Evolutionary conservation across 2,888 invertebrate genomes (phyloP), one percentile per base, ranked within the genome.

Genomic region (Ceramica pisi): DNA sequence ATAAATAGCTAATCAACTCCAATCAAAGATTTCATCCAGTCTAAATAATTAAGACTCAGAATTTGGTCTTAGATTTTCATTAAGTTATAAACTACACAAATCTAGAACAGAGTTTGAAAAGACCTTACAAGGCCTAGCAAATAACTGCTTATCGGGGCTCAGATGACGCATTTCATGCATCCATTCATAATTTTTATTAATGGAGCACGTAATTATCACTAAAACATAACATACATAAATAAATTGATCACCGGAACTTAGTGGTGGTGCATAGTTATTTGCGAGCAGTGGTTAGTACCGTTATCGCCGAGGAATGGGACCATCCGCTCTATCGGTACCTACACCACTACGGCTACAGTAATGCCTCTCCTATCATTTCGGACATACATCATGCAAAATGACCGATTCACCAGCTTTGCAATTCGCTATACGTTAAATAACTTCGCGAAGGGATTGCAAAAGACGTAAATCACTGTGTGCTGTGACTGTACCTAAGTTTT

Each of bases 301-400:
- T 94, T 94, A 95, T 82, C 79, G 75, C 38, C 62, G 70, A 75
- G 93, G 93, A 95, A 95, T 95, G 95, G 89, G 94, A 93, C 92
- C 94, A 92, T 90, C 92, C 93, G 94, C 83, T 93, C 92, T 93
- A 93, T 92, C 90, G 92, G 90, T 90, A 91, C n/a, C n/a, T n/a
- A n/a, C 90, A 89, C 88, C 84, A 88, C 87, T 86, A 76, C 75
- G 81, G 46, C 60, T 81, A 69, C 72, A 74, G 79, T 84, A 87
- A 84, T 83, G 81, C 75, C 71, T 80, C 80, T 86, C 78, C 85
- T 83, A 87, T 87, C 80, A 85, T 87, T 88, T 89, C 75, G 85
- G 89, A 82, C 82, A 83, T 86, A 83, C 83, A 84, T 88, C 82
- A 87, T 84, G 68, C 72, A 72, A 71, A 83, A 76, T 82, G 81